Conservation (phyloP, 2,888 invertebrate species). For the Adineta ricciae region DNA sequence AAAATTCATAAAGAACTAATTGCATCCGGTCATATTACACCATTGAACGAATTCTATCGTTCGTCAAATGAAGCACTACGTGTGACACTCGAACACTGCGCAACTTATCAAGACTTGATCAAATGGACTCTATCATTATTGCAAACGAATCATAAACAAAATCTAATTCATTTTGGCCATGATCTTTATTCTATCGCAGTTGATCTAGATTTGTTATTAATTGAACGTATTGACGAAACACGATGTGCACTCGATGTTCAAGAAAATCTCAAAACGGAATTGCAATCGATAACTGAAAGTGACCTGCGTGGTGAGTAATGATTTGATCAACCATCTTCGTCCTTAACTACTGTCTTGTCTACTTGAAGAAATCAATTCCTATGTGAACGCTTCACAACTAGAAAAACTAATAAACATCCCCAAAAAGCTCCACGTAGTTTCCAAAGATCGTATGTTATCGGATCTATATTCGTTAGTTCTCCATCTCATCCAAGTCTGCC, state of each 20-base stretch:
- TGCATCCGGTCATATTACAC: neutral
- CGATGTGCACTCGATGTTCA: neutral
- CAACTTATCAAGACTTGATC: neutral
- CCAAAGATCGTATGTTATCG: neutral
- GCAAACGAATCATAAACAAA: neutral
- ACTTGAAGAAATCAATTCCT: neutral
- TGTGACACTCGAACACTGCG: neutral
- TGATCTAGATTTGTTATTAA: neutral
- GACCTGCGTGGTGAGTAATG: neutral
- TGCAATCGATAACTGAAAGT: neutral
- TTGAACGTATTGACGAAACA: neutral
- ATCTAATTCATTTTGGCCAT: neutral
- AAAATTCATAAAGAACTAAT: neutral
- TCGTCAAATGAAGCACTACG: neutral
- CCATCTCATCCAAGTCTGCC: neutral
- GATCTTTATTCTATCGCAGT: neutral
- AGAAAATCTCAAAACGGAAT: neutral
- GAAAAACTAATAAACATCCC: neutral
- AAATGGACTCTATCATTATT: constrained; percentile 12
- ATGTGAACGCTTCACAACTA: neutral
- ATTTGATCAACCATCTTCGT: neutral
- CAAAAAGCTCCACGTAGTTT: neutral
- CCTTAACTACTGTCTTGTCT: neutral
- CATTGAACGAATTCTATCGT: constrained; percentile 19
- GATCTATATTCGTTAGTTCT: neutral